A percentile compares a stretch with the other conserved stretches of the same genome.
phyloP scores from a whole-genome alignment of 2,797 vertebrate species.

The Diceros bicornis region DNA sequence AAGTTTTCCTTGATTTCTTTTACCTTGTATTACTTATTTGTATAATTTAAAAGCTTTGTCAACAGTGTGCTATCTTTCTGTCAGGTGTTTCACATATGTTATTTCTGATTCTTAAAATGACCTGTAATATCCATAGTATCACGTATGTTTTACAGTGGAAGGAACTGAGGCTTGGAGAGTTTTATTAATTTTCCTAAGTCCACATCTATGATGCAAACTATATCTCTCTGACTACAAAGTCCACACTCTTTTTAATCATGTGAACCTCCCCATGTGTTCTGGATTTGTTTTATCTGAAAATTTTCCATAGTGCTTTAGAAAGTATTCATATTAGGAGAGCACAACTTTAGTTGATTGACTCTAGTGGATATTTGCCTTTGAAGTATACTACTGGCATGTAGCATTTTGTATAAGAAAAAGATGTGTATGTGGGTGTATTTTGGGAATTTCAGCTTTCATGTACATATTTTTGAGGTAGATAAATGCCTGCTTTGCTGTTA shows the following conservation, averaged over 20 bases:
- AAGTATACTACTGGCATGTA: constrained; percentile 1
- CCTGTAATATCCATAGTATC: constrained; percentile 24
- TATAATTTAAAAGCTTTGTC: constrained; percentile 54
- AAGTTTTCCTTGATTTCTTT: constrained; percentile 54
- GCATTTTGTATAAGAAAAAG: constrained; percentile 48
- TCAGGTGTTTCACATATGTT: constrained; percentile 51
- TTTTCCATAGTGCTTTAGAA: constrained; percentile 49
- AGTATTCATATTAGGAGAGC: constrained; percentile 51
- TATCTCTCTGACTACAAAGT: constrained; percentile 26
- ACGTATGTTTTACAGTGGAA: not conserved
- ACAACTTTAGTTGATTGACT: constrained; percentile 42
- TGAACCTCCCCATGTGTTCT: constrained; percentile 26
- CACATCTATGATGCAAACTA: not conserved
- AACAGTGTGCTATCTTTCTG: not conserved
- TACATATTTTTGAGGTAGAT: constrained; percentile 52
- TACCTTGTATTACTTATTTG: constrained; percentile 29
- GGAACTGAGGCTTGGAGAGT: constrained; percentile 14
- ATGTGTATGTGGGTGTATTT: not conserved
- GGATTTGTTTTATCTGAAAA: constrained; percentile 21
- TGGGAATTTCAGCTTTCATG: constrained; percentile 30
- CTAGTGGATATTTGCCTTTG: constrained; percentile 31
- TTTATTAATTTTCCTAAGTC: constrained; percentile 39
- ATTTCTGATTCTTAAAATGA: constrained; percentile 36
- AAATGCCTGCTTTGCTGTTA: not conserved
- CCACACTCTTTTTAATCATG: constrained; percentile 42